Conservation (phyloP, 1,140 invertebrate species). For the Rhagoletis pomonella region DNA sequence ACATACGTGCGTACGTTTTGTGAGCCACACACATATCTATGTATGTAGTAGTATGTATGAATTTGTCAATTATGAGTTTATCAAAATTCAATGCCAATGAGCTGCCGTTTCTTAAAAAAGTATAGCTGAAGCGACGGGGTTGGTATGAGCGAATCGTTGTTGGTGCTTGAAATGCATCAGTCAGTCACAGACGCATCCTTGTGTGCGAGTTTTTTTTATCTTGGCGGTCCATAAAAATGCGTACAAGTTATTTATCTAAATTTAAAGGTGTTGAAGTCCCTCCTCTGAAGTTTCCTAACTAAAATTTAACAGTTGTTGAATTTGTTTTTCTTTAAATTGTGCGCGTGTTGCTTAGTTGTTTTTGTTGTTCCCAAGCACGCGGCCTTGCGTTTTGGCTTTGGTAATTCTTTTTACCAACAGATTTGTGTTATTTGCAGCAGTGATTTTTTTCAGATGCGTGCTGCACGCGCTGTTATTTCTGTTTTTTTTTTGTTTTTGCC, state of each 20-base stretch:
- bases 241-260: too few species aligned
- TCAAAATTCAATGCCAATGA: background rate
- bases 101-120: background rate
- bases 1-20: background rate
- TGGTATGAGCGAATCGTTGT: background rate
- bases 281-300: background rate
- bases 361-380: background rate
- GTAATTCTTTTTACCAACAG: background rate
- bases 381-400: background rate
- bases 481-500: background rate
- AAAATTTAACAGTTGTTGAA: constrained; percentile 6
- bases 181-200: too few species aligned
- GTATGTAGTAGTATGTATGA: too few species aligned
- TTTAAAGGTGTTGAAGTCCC: background rate
- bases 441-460: background rate
- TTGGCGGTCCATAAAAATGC: too few species aligned
- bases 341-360: constrained; percentile 55
- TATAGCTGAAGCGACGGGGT: background rate
- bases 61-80: constrained; percentile 2
- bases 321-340: constrained; percentile 60
- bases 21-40: background rate
- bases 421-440: background rate
- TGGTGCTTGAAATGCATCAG: background rate
- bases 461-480: background rate
- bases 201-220: too few species aligned